Base-by-base conservation (phyloP, 2,888 invertebrate species). In the Mesochorus sp. region DNA sequence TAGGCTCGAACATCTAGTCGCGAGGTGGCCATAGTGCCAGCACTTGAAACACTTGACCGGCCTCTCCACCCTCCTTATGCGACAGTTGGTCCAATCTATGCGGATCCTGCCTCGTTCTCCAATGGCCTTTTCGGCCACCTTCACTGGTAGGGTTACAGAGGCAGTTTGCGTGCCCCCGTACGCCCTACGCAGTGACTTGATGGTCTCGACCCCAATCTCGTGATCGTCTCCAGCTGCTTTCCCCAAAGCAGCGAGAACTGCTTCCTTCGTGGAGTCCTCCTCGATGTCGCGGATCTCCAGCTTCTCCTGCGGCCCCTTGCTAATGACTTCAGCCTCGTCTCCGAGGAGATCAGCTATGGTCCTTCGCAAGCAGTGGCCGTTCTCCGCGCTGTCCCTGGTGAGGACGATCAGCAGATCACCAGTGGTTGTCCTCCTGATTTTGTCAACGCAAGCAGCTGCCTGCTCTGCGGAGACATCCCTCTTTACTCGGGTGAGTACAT, bases 11-110 rank as follows among this genome's bases (percentile, higher is more conserved):
- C 81, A 81, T 3, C 49, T 24, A 10, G 17, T 3, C 0, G 57
- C 74, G n/a, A 66, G 14, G 39, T 83, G 82, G n/a, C 79, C 68
- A 5, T 19, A 79, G 4, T 64, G 39, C 68, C 76, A 81, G 68
- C 80, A 81, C 34, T 70, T 76, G 28, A 51, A 81, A 19, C 70
- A 80, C 47, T 77, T 70, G 14, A 44, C 26, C 1, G 75, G 67
- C 26, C 42, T 57, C 14, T 28, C 34, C 12, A 53, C 47, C 10
- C 49, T 70, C 24, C 78, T 49, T 0, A 76, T 51, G 5, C 80
- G 49, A 44, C 77, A 80, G 26, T 61, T 55, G 5, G 79, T 81
- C 81, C 79, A 82, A 3, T 79, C 72, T 1, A 79, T 59, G 10
- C 66, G 19, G 3, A 79, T 34, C 14, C 71, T 77, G 4, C 49